Evolutionary conservation across 53 echinoderm and acorn worm species (phyloP).

Genomic region (Paracentrotus lividus): DNA sequence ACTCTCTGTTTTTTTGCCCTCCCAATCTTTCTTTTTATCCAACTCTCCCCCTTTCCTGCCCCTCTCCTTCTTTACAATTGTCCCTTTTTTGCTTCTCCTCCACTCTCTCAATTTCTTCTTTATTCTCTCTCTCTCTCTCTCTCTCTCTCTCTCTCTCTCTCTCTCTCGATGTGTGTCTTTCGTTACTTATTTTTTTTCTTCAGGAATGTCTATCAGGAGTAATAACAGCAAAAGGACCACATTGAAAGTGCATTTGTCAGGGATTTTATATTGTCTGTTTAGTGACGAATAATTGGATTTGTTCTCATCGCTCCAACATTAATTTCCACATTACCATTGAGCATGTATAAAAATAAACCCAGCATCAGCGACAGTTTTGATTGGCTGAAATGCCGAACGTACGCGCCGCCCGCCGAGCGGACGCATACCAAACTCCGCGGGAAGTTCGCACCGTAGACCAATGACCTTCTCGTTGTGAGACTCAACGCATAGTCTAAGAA

Average conservation of each 20-base stretch:
- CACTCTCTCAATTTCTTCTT: neutral
- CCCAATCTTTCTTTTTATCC: neutral
- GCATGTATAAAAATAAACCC: constrained; percentile 20
- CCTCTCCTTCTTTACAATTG: too few relatives aligned
- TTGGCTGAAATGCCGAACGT: neutral
- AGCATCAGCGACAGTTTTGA: neutral
- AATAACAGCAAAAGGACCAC: neutral
- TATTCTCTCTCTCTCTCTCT: neutral
- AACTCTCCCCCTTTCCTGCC: too few relatives aligned
- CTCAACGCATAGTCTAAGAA: neutral
- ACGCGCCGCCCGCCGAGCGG: constrained; percentile 64
- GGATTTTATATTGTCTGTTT: constrained; percentile 11
- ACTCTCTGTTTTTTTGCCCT: too few relatives aligned
- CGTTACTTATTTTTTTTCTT: neutral
- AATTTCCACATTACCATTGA: constrained; percentile 25
- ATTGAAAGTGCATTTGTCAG: constrained; percentile 42
- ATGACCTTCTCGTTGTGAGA: constrained; percentile 38
- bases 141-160: neutral
- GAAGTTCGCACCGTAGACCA: constrained; percentile 63
- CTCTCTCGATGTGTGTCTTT: neutral
- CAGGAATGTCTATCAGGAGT: too few relatives aligned
- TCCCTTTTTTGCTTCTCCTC: neutral
- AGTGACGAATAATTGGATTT: constrained; percentile 5
- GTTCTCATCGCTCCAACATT: constrained; percentile 5
- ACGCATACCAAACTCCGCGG: constrained; percentile 52